Conservation (phyloP, 2,888 invertebrate species). For the Dugesia japonica region DNA sequence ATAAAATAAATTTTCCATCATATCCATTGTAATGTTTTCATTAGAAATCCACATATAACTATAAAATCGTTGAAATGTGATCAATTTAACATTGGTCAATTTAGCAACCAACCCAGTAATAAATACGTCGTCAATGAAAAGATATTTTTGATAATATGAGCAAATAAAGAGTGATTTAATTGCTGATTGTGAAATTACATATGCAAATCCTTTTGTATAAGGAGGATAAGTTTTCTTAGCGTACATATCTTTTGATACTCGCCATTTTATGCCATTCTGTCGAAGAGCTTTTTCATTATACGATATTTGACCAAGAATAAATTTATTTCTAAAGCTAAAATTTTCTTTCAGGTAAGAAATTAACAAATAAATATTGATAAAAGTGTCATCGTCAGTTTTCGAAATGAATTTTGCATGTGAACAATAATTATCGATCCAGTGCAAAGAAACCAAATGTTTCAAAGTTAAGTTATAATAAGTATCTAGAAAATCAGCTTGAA, state of each 20-base stretch:
- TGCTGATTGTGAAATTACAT: background rate
- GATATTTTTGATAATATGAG: background rate
- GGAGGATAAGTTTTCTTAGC: background rate
- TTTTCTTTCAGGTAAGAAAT: background rate
- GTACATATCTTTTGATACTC: constrained; percentile 21
- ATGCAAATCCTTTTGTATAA: constrained; percentile 27
- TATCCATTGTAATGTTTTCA: too few relatives aligned
- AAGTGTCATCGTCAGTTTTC: constrained; percentile 25
- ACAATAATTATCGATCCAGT: constrained; percentile 23
- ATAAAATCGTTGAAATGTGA: too few relatives aligned
- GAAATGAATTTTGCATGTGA: background rate
- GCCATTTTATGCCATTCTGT: constrained; percentile 1
- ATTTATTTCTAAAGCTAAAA: background rate
- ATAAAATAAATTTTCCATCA: too few relatives aligned
- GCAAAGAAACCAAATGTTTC: background rate
- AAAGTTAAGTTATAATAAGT: constrained; percentile 12
- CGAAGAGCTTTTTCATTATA: background rate
- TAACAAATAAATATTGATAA: background rate
- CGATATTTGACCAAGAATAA: background rate
- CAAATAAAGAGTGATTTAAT: constrained; percentile 17
- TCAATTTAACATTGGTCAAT: too few relatives aligned
- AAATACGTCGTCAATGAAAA: constrained; percentile 24
- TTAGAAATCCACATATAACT: too few relatives aligned
- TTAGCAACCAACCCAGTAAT: background rate
- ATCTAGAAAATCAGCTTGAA: constrained; percentile 21